phyloP scores from a whole-genome alignment of 1,140 invertebrate genomes.

The Lithobius niger region DNA sequence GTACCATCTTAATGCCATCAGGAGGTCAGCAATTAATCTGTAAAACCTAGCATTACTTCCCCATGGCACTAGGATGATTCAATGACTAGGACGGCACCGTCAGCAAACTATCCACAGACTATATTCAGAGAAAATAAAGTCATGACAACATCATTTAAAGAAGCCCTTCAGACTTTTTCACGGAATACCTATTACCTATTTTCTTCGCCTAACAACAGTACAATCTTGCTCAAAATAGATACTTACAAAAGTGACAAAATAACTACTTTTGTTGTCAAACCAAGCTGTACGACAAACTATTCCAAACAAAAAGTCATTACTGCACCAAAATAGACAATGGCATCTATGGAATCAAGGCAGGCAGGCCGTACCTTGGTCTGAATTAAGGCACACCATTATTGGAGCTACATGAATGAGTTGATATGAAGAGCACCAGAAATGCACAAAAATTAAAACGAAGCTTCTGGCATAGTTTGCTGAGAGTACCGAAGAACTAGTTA shows the following conservation, averaged over 20 bases:
- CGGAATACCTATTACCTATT: too few relatives aligned
- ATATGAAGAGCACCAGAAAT: slow-evolving; percentile 8
- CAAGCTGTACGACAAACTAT: too few relatives aligned
- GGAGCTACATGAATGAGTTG: slow-evolving; percentile 7
- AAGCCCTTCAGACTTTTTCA: too few relatives aligned
- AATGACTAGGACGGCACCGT: not conserved
- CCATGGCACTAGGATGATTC: not conserved
- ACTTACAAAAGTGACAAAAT: too few relatives aligned
- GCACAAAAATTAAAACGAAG: not conserved
- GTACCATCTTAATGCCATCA: too few relatives aligned
- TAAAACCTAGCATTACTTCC: too few relatives aligned
- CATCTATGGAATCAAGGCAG: slow-evolving; percentile 6
- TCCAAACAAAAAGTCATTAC: too few relatives aligned
- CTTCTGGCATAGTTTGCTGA: slow-evolving; percentile 8
- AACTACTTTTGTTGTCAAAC: too few relatives aligned
- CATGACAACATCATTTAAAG: not conserved
- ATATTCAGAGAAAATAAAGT: not conserved
- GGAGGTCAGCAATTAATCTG: too few relatives aligned
- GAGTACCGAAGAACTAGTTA: not conserved
- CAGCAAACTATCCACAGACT: not conserved
- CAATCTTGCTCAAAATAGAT: too few relatives aligned
- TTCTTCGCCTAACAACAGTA: too few relatives aligned
- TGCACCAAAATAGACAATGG: too few relatives aligned
- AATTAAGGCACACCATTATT: slow-evolving; percentile 11
- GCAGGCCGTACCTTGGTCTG: not conserved